A percentile compares a stretch with the other conserved stretches of the same genome.
These are phyloP conservation scores for Babylonia areolata DNA, from an alignment of 1,140 invertebrate species.

Conservation along the genomic window DNA sequence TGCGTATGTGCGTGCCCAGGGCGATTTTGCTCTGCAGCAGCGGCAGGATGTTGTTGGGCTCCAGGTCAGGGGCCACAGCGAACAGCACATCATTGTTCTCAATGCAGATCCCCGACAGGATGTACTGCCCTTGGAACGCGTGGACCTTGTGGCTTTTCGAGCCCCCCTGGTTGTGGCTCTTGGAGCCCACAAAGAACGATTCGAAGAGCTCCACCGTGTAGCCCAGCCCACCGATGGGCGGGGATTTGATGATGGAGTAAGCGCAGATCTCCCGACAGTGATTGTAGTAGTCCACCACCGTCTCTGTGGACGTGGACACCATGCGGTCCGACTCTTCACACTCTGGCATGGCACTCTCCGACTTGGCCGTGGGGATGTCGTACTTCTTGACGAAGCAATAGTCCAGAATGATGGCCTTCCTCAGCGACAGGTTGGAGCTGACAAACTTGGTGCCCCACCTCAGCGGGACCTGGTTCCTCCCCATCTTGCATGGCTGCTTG, in stretches of 20 bases:
- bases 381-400: slow-evolving; percentile 8
- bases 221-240: background rate
- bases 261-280: background rate
- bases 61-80: background rate
- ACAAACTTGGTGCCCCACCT: background rate
- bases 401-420: background rate
- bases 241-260: background rate
- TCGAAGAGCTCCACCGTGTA: background rate
- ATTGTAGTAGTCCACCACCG: background rate
- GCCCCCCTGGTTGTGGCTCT: background rate
- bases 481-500: background rate
- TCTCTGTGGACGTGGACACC: background rate
- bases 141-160: background rate
- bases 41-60: background rate
- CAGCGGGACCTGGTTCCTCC: background rate
- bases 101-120: background rate
- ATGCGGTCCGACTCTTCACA: background rate
- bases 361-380: background rate
- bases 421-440: background rate
- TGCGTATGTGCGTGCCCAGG: background rate
- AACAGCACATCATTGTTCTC: background rate
- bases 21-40: background rate
- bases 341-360: background rate
- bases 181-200: background rate
- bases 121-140: background rate